Evolutionary conservation across 2,888 invertebrate genomes (phyloP).

Genomic region (Dichetophora obliterata): DNA sequence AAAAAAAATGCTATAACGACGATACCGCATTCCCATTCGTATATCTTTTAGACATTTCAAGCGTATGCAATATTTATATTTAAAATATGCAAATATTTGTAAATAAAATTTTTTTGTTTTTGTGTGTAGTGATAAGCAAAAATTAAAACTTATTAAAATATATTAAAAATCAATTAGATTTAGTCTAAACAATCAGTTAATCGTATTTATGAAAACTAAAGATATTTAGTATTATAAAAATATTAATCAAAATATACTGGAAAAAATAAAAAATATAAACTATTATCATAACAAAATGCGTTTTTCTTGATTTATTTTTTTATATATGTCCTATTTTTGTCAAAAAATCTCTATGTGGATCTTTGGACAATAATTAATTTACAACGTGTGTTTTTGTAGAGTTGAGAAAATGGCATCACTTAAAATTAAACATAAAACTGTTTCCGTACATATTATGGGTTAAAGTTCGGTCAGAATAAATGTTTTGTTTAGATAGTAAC

Average conservation of each 20-base stretch:
- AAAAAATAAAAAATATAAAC: constrained; percentile 13
- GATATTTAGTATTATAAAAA: constrained; percentile 9
- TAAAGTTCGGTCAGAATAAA: no score
- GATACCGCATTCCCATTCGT: background rate
- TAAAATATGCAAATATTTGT: no score
- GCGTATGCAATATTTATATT: constrained; percentile 7
- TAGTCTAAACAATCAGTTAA: constrained; percentile 17
- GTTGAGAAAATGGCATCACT: no score
- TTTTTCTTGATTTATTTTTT: background rate
- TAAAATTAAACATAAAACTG: no score
- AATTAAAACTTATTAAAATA: background rate
- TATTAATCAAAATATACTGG: constrained; percentile 15
- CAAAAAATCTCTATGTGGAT: no score
- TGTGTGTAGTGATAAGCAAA: background rate
- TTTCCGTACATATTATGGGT: no score
- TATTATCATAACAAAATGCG: background rate
- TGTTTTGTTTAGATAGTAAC: no score
- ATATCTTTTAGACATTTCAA: background rate
- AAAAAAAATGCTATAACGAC: background rate
- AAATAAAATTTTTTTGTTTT: background rate
- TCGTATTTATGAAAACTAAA: constrained; percentile 19
- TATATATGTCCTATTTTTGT: no score
- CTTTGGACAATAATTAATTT: no score
- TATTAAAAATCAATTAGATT: background rate
- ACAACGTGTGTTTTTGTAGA: no score